phyloP scores from a whole-genome alignment of 2,113 vertebrate species.

The Brachirus orientalis region DNA sequence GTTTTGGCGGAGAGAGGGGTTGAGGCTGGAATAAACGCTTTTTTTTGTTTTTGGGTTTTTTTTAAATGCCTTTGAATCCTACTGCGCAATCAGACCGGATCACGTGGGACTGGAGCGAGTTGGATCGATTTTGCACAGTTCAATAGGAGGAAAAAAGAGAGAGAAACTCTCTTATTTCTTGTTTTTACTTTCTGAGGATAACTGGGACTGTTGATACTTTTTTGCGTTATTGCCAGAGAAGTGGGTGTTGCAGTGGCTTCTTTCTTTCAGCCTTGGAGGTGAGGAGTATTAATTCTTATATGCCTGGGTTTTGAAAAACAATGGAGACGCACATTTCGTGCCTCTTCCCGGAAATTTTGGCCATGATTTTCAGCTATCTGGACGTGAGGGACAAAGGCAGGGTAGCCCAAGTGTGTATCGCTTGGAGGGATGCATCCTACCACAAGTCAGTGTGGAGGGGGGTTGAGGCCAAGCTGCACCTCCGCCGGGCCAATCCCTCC shows the following conservation, averaged over 20 bases:
- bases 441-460: slow-evolving; percentile 98
- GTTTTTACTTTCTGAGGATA: slow-evolving; percentile 44
- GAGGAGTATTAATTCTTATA: slow-evolving; percentile 78
- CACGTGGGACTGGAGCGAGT: slow-evolving; percentile 82
- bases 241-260: slow-evolving; percentile 27
- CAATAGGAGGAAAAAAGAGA: slow-evolving; percentile 62
- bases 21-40: slow-evolving; percentile 71
- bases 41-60: slow-evolving; percentile 32
- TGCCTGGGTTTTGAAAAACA: slow-evolving; percentile 97
- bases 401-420: slow-evolving; percentile 94
- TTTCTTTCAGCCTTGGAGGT: slow-evolving; percentile 70
- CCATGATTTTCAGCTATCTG: slow-evolving; percentile 99
- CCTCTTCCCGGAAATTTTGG: slow-evolving; percentile 97
- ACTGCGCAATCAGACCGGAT: slow-evolving; percentile 82
- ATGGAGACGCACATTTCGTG: slow-evolving; percentile 99
- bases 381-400: slow-evolving; percentile 98
- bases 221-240: slow-evolving; percentile 50
- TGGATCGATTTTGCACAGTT: slow-evolving; percentile 82
- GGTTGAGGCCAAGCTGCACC: slow-evolving; percentile 97
- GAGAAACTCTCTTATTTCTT: slow-evolving; percentile 48
- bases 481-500: slow-evolving; percentile 97
- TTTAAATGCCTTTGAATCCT: slow-evolving; percentile 75
- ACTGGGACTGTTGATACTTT: slow-evolving; percentile 73
- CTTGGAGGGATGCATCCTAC: slow-evolving; percentile 97
- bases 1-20: slow-evolving; percentile 72